A percentile compares a stretch with the other conserved stretches of the same genome.
These are phyloP conservation scores for Dryadula phaetusa DNA, from an alignment of 2,888 invertebrate genomes.

Conservation along the genomic window DNA sequence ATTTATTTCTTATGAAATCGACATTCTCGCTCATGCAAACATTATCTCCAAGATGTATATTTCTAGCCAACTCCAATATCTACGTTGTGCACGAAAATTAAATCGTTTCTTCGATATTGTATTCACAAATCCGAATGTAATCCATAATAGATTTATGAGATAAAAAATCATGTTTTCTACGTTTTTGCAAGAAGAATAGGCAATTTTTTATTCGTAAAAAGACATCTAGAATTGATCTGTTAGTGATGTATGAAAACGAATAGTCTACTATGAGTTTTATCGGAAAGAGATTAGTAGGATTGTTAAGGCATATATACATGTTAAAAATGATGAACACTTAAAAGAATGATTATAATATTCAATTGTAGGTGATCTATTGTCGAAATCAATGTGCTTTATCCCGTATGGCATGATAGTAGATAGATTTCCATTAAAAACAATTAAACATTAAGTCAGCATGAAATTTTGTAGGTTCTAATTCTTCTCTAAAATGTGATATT, in stretches of 20 bases:
- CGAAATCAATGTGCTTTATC: too few species aligned
- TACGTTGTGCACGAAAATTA: constrained; percentile 25
- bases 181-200: constrained; percentile 1
- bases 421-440: too few species aligned
- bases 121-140: constrained; percentile 18
- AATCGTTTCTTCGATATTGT: constrained; percentile 18
- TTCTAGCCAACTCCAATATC: constrained; percentile 16
- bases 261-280: not conserved
- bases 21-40: constrained; percentile 1
- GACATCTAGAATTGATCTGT: not conserved
- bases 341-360: too few species aligned
- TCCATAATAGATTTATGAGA: constrained; percentile 16
- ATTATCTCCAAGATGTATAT: constrained; percentile 9
- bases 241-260: not conserved
- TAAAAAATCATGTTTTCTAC: constrained; percentile 2
- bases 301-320: not conserved
- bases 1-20: too few species aligned
- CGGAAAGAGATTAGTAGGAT: not conserved
- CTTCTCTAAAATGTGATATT: too few species aligned
- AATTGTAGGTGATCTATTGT: too few species aligned
- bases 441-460: too few species aligned
- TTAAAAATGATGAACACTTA: too few species aligned
- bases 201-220: not conserved
- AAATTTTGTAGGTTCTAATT: too few species aligned
- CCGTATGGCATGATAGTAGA: too few species aligned